Evolutionary conservation across 2,888 invertebrate genomes (phyloP), one percentile per base, ranked within the genome.

Genomic region (Apodemia zela): DNA sequence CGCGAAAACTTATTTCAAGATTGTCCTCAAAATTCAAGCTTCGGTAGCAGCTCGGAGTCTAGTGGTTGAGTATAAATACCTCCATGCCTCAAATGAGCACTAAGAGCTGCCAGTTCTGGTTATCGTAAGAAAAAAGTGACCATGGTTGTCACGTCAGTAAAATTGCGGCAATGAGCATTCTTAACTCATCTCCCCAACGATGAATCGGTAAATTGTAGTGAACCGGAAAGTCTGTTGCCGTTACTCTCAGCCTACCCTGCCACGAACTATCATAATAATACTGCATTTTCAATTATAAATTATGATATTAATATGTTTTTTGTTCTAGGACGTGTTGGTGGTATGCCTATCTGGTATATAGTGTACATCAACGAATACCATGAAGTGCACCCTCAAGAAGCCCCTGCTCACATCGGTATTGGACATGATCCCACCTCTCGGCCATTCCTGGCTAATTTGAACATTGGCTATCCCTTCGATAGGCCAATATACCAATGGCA

Each of bases 391-490:
- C 83, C 84, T 17, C 87, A 91, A 15, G 80, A 83, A 38, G 80
- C 6, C 77, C 84, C 18, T 87, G 91, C 1, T 84, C 86, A 65
- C 80, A 89, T 59, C 83, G 80, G 54, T 15, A 54, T 54, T 15
- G 54, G 54, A 13, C 54, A 54, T 7, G 54, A 54, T 11, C 54
- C 54, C 10, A 54, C 54, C 10, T 54, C 54, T 13, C 21, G 54
- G 6, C 54, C 54, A 54, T 54, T 54, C 61, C 72, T 90, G 10
- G 91, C 91, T 66, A 85, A 84, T 69, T 84, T 87, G 51, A 91
- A 93, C n/a, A 76, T 93, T 38, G 93, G 93, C 61, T 94, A 85
- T 80, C 94, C 94, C 13, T 76, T 93, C 68, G 90, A 94, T 78
- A 87, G 93, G 69, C 92, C 89, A 0, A 76, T 93, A 63, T 75